Conservation (phyloP, 30 jellyfish, hydroid and myxozoan species). For the Chrysaora quinquecirrha region DNA sequence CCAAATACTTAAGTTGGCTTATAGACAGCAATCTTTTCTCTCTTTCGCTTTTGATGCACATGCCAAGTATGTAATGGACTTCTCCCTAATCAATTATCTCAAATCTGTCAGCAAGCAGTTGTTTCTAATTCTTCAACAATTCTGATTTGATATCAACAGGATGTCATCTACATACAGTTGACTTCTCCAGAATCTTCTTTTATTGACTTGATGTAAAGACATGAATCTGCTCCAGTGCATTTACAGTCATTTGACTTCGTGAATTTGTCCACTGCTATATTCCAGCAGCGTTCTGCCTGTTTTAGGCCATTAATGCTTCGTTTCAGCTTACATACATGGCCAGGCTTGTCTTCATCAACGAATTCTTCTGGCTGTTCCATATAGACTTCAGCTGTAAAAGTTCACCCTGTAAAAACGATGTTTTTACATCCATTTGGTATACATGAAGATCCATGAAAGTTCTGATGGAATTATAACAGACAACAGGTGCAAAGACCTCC, state of each 20-base stretch:
- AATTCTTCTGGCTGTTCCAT: not conserved
- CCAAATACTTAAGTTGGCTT: not conserved
- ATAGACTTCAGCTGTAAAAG: not conserved
- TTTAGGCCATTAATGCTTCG: not conserved
- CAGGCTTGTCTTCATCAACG: not conserved
- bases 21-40: not conserved
- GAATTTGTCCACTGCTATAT: not conserved
- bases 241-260: not conserved
- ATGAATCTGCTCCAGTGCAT: not conserved
- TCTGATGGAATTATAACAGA: not conserved
- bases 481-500: not conserved
- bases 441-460: not conserved
- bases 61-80: constrained; percentile 27
- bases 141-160: not conserved
- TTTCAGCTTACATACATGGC: not conserved
- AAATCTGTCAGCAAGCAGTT: constrained; percentile 2
- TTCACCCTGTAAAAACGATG: not conserved
- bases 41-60: constrained; percentile 14
- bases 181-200: not conserved
- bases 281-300: not conserved
- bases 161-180: not conserved
- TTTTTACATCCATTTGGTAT: too few relatives aligned
- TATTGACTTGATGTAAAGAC: not conserved
- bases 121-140: not conserved
- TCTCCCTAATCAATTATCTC: constrained; percentile 30